Conservation (phyloP, 2,888 invertebrate species). For the Lysandra bellargus region DNA sequence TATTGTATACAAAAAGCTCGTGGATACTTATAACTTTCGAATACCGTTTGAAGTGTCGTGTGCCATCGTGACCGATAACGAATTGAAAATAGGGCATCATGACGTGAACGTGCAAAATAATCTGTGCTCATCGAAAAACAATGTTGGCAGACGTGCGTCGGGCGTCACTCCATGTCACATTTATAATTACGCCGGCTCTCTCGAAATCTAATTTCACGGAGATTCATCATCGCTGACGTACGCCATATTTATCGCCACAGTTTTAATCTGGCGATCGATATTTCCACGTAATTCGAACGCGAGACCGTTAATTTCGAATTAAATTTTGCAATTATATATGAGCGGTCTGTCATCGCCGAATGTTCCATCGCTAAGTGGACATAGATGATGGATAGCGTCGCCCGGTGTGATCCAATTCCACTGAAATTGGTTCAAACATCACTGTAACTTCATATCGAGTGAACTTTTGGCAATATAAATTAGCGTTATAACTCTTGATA, state of each 20-base stretch:
- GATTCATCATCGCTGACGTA: slow-evolving; percentile 71
- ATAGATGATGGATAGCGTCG: slow-evolving; percentile 21
- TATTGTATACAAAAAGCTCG: neutral
- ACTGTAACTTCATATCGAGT: neutral
- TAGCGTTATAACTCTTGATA: neutral
- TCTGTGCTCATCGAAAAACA: slow-evolving; percentile 52
- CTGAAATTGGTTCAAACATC: neutral
- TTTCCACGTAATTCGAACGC: slow-evolving; percentile 59
- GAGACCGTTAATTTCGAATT: slow-evolving; percentile 33
- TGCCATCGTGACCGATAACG: slow-evolving; percentile 56
- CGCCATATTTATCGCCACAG: slow-evolving; percentile 61
- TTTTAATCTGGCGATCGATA: slow-evolving; percentile 63
- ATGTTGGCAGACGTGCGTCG: slow-evolving; percentile 50
- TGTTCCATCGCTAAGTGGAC: slow-evolving; percentile 16
- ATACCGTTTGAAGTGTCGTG: slow-evolving; percentile 7
- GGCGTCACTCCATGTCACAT: slow-evolving; percentile 54
- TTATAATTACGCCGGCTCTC: slow-evolving; percentile 68
- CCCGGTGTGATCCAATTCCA: slow-evolving; percentile 19
- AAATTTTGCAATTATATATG: neutral
- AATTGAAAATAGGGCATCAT: slow-evolving; percentile 51
- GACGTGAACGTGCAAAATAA: slow-evolving; percentile 58
- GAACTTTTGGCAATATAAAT: neutral
- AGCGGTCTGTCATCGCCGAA: neutral
- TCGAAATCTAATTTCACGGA: slow-evolving; percentile 60
- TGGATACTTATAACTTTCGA: neutral